Conservation (phyloP, 2,797 vertebrate species). For the Sardinella longiceps region DNA sequence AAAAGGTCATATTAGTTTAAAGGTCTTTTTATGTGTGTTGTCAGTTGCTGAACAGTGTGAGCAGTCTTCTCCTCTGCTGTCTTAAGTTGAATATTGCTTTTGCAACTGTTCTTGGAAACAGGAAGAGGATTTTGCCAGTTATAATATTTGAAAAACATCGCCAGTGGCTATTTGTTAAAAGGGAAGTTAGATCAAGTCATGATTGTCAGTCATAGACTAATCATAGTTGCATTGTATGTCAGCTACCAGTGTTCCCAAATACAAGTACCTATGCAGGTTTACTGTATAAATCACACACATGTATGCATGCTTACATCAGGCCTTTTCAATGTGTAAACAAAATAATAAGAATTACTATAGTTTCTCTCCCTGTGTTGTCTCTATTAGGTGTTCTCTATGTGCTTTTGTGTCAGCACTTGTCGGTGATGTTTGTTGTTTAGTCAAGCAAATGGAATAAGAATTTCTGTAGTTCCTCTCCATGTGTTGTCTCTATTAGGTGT, state of each 20-base stretch:
- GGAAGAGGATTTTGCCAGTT: constrained; percentile 14
- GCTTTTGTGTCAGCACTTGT: not conserved
- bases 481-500: not conserved
- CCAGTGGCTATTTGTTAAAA: not conserved
- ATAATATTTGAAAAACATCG: constrained; percentile 45
- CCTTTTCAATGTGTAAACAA: not conserved
- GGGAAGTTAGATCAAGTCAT: not conserved
- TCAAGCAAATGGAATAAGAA: not conserved
- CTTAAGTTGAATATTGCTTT: not conserved
- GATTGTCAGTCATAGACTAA: not conserved
- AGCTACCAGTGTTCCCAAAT: not conserved
- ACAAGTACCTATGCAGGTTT: not conserved
- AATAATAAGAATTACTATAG: not conserved
- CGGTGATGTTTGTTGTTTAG: not conserved
- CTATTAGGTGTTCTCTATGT: not conserved
- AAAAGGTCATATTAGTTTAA: too few species aligned
- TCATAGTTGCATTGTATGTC: not conserved
- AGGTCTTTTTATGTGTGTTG: too few species aligned
- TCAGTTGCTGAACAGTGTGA: too few species aligned
- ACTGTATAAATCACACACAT: not conserved
- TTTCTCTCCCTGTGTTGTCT: not conserved
- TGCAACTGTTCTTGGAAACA: constrained; percentile 16
- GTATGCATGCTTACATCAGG: not conserved
- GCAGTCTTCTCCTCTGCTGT: not conserved
- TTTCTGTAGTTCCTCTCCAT: not conserved